These are phyloP conservation scores for Tetragnatha versicolor DNA, from an alignment of 1,140 invertebrate species.

Conservation along the genomic window DNA sequence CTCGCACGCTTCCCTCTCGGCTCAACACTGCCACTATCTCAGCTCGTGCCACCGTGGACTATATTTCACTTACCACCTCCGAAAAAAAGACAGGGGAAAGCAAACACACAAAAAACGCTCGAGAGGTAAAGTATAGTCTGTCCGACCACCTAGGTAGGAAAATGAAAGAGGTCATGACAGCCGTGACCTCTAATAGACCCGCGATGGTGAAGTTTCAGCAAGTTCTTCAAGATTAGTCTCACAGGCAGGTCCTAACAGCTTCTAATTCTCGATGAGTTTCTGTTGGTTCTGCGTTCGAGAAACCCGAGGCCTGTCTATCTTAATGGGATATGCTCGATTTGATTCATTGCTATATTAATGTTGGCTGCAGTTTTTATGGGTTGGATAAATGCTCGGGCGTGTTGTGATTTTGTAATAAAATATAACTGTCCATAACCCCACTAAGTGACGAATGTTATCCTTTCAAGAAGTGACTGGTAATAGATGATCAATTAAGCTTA, in stretches of 20 bases:
- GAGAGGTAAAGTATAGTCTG: slow-evolving; percentile 24
- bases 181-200: slow-evolving; percentile 3
- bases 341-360: slow-evolving; percentile 24
- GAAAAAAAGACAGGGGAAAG: neutral
- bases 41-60: neutral
- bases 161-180: slow-evolving; percentile 34
- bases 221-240: neutral
- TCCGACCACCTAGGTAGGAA: slow-evolving; percentile 34
- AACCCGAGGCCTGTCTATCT: neutral
- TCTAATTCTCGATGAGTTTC: neutral
- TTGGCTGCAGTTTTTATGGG: neutral
- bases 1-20: no score
- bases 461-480: neutral
- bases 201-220: neutral
- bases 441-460: neutral
- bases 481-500: neutral
- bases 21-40: no score
- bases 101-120: slow-evolving; percentile 2
- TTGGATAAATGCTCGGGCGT: neutral
- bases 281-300: neutral
- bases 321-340: neutral
- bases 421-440: neutral
- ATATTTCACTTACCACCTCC: neutral
- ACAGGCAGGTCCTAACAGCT: neutral
- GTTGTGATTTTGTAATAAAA: no score